Base-by-base conservation (phyloP, 2,797 vertebrate species). In the Pelobates cultripes region DNA sequence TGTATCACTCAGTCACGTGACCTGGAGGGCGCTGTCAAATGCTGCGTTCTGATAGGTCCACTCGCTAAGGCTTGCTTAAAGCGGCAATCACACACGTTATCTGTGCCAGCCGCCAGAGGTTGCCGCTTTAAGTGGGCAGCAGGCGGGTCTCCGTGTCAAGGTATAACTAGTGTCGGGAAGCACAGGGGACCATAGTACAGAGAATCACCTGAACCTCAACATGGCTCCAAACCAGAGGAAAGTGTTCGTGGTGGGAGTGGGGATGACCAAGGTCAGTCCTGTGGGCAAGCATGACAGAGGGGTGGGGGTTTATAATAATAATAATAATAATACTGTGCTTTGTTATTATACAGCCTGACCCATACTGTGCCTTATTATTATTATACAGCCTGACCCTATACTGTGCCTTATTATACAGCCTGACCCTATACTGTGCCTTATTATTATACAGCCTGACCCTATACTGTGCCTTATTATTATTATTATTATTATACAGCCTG, bases 191-290 rank as follows among this genome's bases (percentile, higher is more conserved):
- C 9, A 3, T 9, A 42, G 28, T 3, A 15, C 63, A 40, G n/a
- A 64, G 43, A 42, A 5, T 13, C 43, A 57, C 4, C 44, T 3
- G 43, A 7, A 6, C 2, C 15, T 13, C 4, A 47, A 61, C 41
- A 55, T 92, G 94, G 86, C 86, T 44, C 89, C 87, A 0, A 5
- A 1, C n/a, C 89, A 28, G 43, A 94, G 88, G 80, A 92, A 93
- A 45, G 97, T 96, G 51, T 99, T 97, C 87, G 96, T 98, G 86
- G 91, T 97, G 87, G 97, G 98, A 10, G 97, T 99, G 55, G 97
- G 97, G 10, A 98, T 99, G 97, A 99, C 98, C 44, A 97, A 99
- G 97, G 98, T 99, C 95, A 4, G 63, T 51, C 43, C 6, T 28
- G 28, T 28, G 2, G 28, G 28, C 28, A 28, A 28, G 28, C 28